These are phyloP conservation scores for Lasioglossum oenotherae DNA, from an alignment of 2,888 invertebrate species.

Conservation along the genomic window DNA sequence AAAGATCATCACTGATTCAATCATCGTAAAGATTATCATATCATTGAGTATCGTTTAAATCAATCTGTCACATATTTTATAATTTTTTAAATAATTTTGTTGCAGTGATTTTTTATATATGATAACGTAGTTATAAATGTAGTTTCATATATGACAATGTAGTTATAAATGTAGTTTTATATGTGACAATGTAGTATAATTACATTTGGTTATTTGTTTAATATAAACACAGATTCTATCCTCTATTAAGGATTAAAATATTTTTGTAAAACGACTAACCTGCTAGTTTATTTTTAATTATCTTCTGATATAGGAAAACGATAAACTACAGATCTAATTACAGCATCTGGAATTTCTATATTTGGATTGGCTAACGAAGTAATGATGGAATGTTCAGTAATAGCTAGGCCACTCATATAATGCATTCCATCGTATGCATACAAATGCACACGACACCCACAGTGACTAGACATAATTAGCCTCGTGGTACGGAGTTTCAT, in stretches of 20 bases:
- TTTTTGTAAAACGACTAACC: not conserved
- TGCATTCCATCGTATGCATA: not conserved
- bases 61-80: not conserved
- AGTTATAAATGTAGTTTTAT: not conserved
- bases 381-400: not conserved
- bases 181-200: not conserved
- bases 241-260: not conserved
- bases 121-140: not conserved
- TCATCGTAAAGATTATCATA: not conserved
- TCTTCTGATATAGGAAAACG: not conserved
- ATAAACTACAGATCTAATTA: not conserved
- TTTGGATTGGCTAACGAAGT: not conserved
- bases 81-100: not conserved
- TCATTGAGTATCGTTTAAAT: not conserved
- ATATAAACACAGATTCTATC: not conserved
- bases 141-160: not conserved
- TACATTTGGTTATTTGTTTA: not conserved
- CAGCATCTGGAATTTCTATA: not conserved
- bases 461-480: not conserved
- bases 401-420: not conserved
- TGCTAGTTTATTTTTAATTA: not conserved
- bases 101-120: not conserved
- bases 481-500: not conserved
- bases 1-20: not conserved
- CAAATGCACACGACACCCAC: not conserved